These are phyloP conservation scores for Lobophora halterata DNA, from an alignment of 2,888 invertebrate genomes.

Conservation along the genomic window DNA sequence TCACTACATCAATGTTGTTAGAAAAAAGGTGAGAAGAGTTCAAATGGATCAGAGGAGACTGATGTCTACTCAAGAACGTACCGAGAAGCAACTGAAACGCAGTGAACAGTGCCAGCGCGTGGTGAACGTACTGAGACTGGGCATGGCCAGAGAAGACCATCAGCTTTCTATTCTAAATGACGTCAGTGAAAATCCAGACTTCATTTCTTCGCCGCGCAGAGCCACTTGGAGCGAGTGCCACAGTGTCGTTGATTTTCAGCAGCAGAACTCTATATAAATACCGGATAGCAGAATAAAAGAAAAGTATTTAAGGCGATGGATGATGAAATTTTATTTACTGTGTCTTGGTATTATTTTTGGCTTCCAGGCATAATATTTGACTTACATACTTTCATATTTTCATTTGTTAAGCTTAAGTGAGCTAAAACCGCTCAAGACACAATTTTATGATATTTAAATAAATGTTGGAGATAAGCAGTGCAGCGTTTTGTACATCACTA, in stretches of 20 bases:
- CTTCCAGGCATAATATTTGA: slow-evolving; percentile 38
- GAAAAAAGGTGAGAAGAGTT: slow-evolving; percentile 52
- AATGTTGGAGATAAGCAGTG: too few relatives aligned
- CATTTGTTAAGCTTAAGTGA: slow-evolving; percentile 40
- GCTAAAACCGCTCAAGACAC: slow-evolving; percentile 41
- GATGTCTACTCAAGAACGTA: slow-evolving; percentile 51
- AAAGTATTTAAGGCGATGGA: slow-evolving; percentile 30
- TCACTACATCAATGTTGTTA: slow-evolving; percentile 50
- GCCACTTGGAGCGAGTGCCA: slow-evolving; percentile 38
- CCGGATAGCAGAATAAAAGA: slow-evolving; percentile 12
- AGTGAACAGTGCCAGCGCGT: slow-evolving; percentile 46
- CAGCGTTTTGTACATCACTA: too few relatives aligned
- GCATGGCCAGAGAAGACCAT: slow-evolving; percentile 31
- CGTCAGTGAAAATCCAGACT: slow-evolving; percentile 19
- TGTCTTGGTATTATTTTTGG: slow-evolving; percentile 34
- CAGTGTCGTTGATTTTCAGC: slow-evolving; percentile 27
- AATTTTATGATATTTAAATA: slow-evolving; percentile 21
- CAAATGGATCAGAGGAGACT: slow-evolving; percentile 52
- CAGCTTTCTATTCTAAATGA: slow-evolving; percentile 30
- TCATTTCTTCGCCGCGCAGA: slow-evolving; percentile 11
- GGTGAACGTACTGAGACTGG: slow-evolving; percentile 46
- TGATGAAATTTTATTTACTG: slow-evolving; percentile 32
- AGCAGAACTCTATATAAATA: slow-evolving; percentile 23
- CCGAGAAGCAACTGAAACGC: slow-evolving; percentile 51
- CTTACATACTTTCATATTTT: slow-evolving; percentile 46